phyloP scores from a whole-genome alignment of 2,113 vertebrate species.

The Python bivittatus region DNA sequence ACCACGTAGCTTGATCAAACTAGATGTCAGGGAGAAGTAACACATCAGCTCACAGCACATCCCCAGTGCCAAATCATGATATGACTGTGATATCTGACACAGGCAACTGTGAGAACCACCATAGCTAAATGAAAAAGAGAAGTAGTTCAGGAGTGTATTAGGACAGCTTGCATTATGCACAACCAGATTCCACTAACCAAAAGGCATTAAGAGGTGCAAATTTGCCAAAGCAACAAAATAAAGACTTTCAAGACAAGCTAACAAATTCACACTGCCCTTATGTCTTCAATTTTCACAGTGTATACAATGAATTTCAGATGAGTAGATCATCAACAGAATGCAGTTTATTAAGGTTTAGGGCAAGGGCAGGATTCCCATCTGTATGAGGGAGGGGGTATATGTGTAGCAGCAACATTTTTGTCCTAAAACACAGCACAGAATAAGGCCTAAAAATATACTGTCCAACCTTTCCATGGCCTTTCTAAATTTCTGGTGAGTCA shows the following conservation, averaged over 20 bases:
- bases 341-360: neutral
- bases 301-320: neutral
- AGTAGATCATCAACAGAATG: too few species aligned
- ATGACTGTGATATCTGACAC: neutral
- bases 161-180: neutral
- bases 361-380: neutral
- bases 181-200: neutral
- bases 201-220: neutral
- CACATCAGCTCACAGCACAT: neutral
- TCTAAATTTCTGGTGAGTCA: rapidly evolving
- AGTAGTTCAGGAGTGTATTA: neutral
- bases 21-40: neutral
- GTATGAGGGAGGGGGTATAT: neutral
- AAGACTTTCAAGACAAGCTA: neutral
- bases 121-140: neutral
- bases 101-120: neutral
- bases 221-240: neutral
- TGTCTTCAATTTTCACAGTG: neutral
- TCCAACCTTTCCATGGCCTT: neutral
- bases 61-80: neutral
- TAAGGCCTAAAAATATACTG: constrained; percentile 1
- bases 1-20: neutral
- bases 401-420: neutral
- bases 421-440: neutral
- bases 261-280: neutral